Conservation (phyloP, 2,888 invertebrate species). For the Agrotis clavis region DNA sequence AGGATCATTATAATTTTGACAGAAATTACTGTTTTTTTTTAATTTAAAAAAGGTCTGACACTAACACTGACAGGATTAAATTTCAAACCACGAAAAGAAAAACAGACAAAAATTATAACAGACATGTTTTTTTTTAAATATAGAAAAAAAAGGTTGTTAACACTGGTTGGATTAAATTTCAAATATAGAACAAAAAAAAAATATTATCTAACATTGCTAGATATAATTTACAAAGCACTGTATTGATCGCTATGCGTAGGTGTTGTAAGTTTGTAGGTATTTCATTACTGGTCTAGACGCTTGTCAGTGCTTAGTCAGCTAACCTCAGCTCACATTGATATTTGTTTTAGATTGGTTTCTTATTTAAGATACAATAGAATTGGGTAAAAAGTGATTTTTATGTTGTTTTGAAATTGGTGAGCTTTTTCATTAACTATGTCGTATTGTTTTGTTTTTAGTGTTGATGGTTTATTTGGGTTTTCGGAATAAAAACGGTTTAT, state of each 20-base stretch:
- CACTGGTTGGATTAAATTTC: background rate
- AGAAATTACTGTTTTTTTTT: too few relatives aligned
- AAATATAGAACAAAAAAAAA: background rate
- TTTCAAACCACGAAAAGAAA: too few relatives aligned
- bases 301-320: conserved; percentile 16
- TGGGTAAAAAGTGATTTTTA: background rate
- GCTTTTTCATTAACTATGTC: too few relatives aligned
- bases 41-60: too few relatives aligned
- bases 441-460: background rate
- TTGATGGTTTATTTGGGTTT: too few relatives aligned
- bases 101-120: background rate
- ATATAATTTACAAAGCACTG: conserved; percentile 30
- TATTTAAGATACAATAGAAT: conserved; percentile 25
- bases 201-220: conserved; percentile 7
- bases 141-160: background rate
- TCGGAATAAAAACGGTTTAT: too few relatives aligned
- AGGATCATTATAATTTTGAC: too few relatives aligned
- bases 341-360: conserved; percentile 14
- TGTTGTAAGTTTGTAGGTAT: conserved; percentile 15
- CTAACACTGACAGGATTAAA: too few relatives aligned
- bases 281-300: conserved; percentile 46
- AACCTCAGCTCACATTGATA: conserved; percentile 20
- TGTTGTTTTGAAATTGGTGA: background rate
- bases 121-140: too few relatives aligned
- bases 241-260: conserved; percentile 44